These are phyloP conservation scores for Papilio gigon DNA, from an alignment of 2,888 invertebrate species.

Conservation along the genomic window DNA sequence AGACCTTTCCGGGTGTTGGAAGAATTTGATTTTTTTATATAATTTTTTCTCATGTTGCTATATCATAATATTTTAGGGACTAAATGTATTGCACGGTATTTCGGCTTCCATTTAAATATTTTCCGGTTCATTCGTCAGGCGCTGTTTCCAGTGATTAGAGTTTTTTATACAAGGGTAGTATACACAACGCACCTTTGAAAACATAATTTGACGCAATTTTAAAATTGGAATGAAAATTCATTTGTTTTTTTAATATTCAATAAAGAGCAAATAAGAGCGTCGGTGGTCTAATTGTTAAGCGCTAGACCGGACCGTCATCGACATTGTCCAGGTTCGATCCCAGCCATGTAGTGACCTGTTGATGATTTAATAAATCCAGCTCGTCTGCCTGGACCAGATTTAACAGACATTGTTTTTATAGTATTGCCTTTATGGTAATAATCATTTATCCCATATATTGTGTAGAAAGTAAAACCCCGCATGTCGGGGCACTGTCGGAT, in stretches of 20 bases:
- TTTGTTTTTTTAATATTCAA: too few species aligned
- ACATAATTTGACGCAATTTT: constrained; percentile 26
- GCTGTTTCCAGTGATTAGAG: constrained; percentile 72
- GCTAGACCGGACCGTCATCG: too few species aligned
- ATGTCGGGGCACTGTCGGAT: constrained; percentile 42
- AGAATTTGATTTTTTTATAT: constrained; percentile 69
- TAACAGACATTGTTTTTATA: too few species aligned
- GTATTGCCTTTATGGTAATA: not conserved
- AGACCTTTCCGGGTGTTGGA: constrained; percentile 63
- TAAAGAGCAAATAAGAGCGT: too few species aligned
- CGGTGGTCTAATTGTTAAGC: too few species aligned
- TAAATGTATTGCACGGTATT: constrained; percentile 71
- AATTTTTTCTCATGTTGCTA: constrained; percentile 60
- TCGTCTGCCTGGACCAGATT: too few species aligned
- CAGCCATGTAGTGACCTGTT: too few species aligned
- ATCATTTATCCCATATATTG: not conserved
- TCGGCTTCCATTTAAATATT: constrained; percentile 80
- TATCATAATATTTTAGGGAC: constrained; percentile 76
- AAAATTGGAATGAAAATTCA: constrained; percentile 1
- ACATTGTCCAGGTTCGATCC: too few species aligned
- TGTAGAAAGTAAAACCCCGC: constrained; percentile 11
- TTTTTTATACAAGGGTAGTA: constrained; percentile 60
- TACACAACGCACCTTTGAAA: constrained; percentile 33
- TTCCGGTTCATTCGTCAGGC: constrained; percentile 79
- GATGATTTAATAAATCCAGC: too few species aligned